Evolutionary conservation across 2,797 vertebrate species (phyloP).

Genomic region (Hoplostethus mediterraneus): DNA sequence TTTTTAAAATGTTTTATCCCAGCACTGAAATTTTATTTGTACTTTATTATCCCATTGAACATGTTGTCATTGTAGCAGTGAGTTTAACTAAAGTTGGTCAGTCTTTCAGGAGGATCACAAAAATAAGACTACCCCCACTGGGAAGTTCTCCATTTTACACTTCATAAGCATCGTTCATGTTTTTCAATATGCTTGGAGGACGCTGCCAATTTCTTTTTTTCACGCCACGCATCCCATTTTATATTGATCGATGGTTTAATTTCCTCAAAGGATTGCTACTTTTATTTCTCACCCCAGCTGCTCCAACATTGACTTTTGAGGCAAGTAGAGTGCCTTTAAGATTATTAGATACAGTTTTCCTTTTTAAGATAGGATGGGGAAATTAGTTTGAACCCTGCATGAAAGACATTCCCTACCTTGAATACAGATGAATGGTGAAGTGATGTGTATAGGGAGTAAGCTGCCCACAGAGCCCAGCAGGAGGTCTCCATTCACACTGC

Average conservation of each 20-base stretch:
- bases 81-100: slow-evolving; percentile 42
- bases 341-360: slow-evolving; percentile 43
- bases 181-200: slow-evolving; percentile 32
- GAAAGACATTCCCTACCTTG: slow-evolving; percentile 55
- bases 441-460: slow-evolving; percentile 36
- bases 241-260: slow-evolving; percentile 69
- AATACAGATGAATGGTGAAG: slow-evolving; percentile 61
- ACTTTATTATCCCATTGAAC: slow-evolving; percentile 13
- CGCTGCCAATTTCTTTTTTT: slow-evolving; percentile 9
- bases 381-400: slow-evolving; percentile 58
- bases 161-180: slow-evolving; percentile 37
- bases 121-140: slow-evolving; percentile 31
- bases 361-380: slow-evolving; percentile 54
- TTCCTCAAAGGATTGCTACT: slow-evolving; percentile 48
- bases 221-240: slow-evolving; percentile 51
- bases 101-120: slow-evolving; percentile 36
- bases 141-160: slow-evolving; percentile 50
- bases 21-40: not conserved
- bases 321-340: slow-evolving; percentile 39
- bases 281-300: slow-evolving; percentile 24
- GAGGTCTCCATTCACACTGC: slow-evolving; percentile 43
- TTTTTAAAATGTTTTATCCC: slow-evolving; percentile 15
- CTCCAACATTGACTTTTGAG: slow-evolving; percentile 8
- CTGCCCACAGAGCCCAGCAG: slow-evolving; percentile 47
- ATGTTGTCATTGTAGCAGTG: not conserved